Conservation (phyloP, 1,140 invertebrate species). For the Drepana arcuata region DNA sequence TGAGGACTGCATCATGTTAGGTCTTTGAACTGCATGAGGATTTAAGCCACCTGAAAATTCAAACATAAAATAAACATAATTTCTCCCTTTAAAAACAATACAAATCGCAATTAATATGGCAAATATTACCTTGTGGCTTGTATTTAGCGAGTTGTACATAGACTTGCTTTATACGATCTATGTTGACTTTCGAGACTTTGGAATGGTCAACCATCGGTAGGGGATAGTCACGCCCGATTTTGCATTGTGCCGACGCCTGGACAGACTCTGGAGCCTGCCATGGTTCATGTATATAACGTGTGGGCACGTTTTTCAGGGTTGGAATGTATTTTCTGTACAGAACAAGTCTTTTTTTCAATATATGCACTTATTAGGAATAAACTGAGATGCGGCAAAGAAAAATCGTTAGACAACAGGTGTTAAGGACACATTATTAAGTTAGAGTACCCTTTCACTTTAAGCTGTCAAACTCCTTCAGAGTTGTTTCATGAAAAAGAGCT, state of each 20-base stretch:
- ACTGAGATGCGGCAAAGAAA: too few species aligned
- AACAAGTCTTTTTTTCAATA: too few species aligned
- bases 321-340: conserved; percentile 86
- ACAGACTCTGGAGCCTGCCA: conserved; percentile 86
- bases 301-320: conserved; percentile 85
- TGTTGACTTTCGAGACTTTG: conserved; percentile 82
- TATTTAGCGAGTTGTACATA: conserved; percentile 85
- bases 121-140: conserved; percentile 58
- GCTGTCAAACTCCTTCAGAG: too few species aligned
- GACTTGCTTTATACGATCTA: conserved; percentile 91
- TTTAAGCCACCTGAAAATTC: conserved; percentile 38
- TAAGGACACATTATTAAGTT: too few species aligned
- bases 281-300: conserved; percentile 90
- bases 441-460: too few species aligned
- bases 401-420: too few species aligned
- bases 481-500: too few species aligned
- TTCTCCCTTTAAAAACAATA: too few species aligned
- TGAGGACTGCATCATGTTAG: conserved; percentile 51
- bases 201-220: conserved; percentile 89
- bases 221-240: conserved; percentile 89
- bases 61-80: background rate
- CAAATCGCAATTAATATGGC: too few species aligned
- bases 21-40: conserved; percentile 34
- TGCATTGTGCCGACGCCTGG: conserved; percentile 85
- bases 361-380: too few species aligned